Conservation (phyloP, 2,888 invertebrate species). For the Rhimphoctona megacephalus region DNA sequence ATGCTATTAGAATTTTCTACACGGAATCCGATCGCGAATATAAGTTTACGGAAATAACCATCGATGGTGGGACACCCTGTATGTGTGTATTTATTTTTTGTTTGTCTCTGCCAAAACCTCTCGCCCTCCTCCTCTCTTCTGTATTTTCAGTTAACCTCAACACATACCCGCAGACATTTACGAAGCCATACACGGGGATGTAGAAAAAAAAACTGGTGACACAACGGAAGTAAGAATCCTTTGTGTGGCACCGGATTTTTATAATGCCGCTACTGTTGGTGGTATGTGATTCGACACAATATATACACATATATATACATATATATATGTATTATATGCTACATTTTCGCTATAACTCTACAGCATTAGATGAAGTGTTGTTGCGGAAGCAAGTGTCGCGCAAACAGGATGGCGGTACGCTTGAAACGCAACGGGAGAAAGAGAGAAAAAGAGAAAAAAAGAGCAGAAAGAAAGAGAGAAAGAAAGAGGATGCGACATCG, state of each 20-base stretch:
- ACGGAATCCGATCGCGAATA: not conserved
- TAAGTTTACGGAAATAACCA: not conserved
- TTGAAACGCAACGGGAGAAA: conserved; percentile 19
- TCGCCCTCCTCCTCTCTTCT: conserved; percentile 2
- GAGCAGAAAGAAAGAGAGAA: not conserved
- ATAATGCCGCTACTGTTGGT: conserved; percentile 51
- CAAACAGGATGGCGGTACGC: conserved; percentile 44
- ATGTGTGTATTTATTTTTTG: conserved; percentile 6
- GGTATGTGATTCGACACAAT: conserved; percentile 56
- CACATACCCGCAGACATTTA: conserved; percentile 8
- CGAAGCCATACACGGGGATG: conserved; percentile 21
- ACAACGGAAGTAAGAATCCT: conserved; percentile 66
- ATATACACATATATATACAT: conserved; percentile 43
- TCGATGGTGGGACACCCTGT: conserved; percentile 5
- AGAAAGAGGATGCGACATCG: conserved; percentile 27
- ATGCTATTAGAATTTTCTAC: too few relatives aligned
- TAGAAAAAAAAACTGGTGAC: conserved; percentile 49
- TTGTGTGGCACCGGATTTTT: conserved; percentile 58
- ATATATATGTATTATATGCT: conserved; percentile 14
- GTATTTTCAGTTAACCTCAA: conserved; percentile 50
- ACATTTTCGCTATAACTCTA: conserved; percentile 28
- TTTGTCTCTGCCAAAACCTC: not conserved
- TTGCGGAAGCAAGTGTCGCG: conserved; percentile 62
- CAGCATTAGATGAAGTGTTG: conserved; percentile 48
- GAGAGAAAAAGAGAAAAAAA: not conserved